phyloP scores from a whole-genome alignment of 2,797 vertebrate genomes.

The Clamator glandarius region DNA sequence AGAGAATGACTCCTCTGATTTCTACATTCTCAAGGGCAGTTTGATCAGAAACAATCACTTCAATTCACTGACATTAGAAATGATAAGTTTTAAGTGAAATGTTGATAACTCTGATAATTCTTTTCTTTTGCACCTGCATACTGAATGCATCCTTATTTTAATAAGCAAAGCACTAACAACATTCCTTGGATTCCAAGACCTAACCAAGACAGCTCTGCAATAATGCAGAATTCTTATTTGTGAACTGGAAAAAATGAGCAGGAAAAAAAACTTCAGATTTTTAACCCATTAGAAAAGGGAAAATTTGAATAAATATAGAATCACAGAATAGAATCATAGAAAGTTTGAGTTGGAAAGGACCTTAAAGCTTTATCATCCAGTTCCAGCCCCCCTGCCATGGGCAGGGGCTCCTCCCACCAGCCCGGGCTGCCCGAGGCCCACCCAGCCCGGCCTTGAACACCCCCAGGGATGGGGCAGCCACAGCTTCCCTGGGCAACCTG shows the following conservation, averaged over 20 bases:
- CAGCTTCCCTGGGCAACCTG: too few species aligned
- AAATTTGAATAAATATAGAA: too few species aligned
- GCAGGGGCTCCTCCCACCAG: too few species aligned
- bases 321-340: too few species aligned
- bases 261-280: background rate
- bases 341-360: too few species aligned
- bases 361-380: too few species aligned
- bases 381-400: too few species aligned
- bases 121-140: background rate
- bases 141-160: background rate
- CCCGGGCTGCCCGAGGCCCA: too few species aligned
- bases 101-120: background rate
- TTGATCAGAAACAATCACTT: background rate
- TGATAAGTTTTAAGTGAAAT: background rate
- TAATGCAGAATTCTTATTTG: background rate
- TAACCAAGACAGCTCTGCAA: background rate
- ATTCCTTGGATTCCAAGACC: background rate
- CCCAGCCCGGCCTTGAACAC: too few species aligned
- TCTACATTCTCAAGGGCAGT: background rate
- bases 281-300: background rate
- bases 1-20: background rate
- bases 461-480: too few species aligned
- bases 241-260: accelerated
- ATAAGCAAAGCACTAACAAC: background rate
- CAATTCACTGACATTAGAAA: background rate